A percentile compares a stretch with the other conserved stretches of the same genome.
Conservation (phyloP, 2,797 vertebrate genomes). For the Delichon dasypus region DNA sequence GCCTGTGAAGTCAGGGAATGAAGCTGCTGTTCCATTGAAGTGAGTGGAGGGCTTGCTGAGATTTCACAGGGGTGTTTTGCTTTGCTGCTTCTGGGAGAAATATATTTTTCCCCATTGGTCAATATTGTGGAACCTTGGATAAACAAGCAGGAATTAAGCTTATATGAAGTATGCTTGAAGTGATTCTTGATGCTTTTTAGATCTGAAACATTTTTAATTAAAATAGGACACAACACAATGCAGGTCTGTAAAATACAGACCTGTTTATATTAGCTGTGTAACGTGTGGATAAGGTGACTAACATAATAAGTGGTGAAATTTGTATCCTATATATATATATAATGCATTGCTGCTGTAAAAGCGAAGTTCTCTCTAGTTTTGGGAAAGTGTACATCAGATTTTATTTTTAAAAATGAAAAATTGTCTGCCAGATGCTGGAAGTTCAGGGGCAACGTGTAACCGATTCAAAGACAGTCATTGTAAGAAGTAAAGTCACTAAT, state of each 20-base stretch:
- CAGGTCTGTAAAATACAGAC: neutral
- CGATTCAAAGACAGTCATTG: neutral
- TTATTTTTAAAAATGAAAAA: neutral
- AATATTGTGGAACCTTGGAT: neutral
- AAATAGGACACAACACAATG: neutral
- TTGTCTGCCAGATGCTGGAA: neutral
- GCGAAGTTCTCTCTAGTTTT: neutral
- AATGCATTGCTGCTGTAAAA: neutral
- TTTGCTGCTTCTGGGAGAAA: neutral
- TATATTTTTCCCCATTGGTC: neutral
- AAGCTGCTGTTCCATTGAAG: neutral
- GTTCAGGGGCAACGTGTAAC: neutral
- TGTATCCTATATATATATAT: neutral
- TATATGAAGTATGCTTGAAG: neutral
- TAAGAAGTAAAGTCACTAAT: neutral
- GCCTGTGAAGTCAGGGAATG: neutral
- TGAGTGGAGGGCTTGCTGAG: neutral
- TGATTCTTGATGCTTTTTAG: neutral
- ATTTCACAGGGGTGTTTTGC: neutral
- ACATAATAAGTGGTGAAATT: neutral
- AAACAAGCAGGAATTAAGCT: neutral
- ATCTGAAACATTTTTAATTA: neutral
- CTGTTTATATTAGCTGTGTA: neutral
- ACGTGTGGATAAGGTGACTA: neutral
- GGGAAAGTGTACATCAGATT: neutral